Conservation (phyloP, 2,888 invertebrate genomes). For the Hirtodrosophila duncani region DNA sequence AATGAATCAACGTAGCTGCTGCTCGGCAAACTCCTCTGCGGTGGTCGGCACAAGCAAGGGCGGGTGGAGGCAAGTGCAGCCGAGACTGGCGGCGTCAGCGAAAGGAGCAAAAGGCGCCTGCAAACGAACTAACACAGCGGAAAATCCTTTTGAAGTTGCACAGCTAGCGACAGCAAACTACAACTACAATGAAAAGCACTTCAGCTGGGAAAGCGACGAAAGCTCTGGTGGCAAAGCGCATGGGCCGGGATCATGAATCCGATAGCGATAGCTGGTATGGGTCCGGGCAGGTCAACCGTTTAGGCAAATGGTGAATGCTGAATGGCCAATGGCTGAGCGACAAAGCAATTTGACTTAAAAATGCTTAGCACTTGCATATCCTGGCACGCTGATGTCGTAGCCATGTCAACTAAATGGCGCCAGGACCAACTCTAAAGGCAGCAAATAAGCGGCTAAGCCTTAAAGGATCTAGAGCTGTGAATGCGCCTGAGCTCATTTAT, state of each 20-base stretch:
- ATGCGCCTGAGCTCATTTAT: slow-evolving; percentile 75
- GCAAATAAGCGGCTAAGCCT: slow-evolving; percentile 53
- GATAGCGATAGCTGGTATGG: background rate
- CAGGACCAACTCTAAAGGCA: slow-evolving; percentile 21
- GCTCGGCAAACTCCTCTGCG: slow-evolving; percentile 52
- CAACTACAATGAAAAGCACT: slow-evolving; percentile 9
- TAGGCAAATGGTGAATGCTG: slow-evolving; percentile 31
- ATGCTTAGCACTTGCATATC: slow-evolving; percentile 70
- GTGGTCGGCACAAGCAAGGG: background rate
- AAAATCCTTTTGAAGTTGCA: slow-evolving; percentile 54
- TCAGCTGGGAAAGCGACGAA: too few species aligned
- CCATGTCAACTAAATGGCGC: slow-evolving; percentile 41
- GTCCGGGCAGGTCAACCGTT: slow-evolving; percentile 36
- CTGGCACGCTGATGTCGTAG: slow-evolving; percentile 31
- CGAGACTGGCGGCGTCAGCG: slow-evolving; percentile 19
- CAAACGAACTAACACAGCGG: slow-evolving; percentile 48
- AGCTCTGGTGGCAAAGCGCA: too few species aligned
- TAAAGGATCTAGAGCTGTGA: slow-evolving; percentile 64
- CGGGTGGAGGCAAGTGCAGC: slow-evolving; percentile 15
- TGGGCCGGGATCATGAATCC: background rate
- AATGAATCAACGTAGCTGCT: slow-evolving; percentile 64
- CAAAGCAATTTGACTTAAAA: slow-evolving; percentile 73
- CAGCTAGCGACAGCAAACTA: slow-evolving; percentile 11
- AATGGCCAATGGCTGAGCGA: slow-evolving; percentile 39
- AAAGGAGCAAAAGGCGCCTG: slow-evolving; percentile 39